A percentile compares a stretch with the other conserved stretches of the same genome.
Conservation (phyloP, 1,140 invertebrate species). For the Listronotus oregonensis region DNA sequence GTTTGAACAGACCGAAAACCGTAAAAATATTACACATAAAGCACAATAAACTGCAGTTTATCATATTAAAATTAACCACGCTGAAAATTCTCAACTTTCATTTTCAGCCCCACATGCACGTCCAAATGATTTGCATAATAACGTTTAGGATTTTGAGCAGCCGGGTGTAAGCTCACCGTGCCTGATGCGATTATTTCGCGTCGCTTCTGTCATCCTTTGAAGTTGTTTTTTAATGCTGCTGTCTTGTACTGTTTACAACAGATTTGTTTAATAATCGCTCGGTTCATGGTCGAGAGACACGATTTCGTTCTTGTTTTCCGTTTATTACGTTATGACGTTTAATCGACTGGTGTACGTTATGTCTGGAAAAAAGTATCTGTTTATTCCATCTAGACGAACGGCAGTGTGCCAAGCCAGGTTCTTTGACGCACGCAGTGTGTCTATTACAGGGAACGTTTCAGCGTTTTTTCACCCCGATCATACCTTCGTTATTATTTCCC, state of each 20-base stretch:
- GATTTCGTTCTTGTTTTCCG: neutral
- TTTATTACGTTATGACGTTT: too few species aligned
- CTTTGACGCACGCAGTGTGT: too few species aligned
- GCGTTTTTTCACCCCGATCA: too few species aligned
- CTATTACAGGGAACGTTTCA: too few species aligned
- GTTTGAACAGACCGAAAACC: too few species aligned
- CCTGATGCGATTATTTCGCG: constrained; percentile 33
- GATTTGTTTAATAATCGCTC: neutral
- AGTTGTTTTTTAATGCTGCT: neutral
- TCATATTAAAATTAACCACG: constrained; percentile 5
- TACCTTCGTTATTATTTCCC: too few species aligned
- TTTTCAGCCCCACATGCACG: neutral
- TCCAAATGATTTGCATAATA: constrained; percentile 35
- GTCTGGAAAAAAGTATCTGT: too few species aligned
- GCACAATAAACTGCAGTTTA: neutral
- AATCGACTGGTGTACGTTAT: too few species aligned
- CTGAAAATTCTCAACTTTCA: neutral
- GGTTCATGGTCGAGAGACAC: neutral
- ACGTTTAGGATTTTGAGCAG: constrained; percentile 27
- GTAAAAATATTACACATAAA: neutral
- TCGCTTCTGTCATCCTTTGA: constrained; percentile 23
- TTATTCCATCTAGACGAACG: too few species aligned
- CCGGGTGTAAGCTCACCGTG: constrained; percentile 22
- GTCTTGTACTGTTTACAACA: neutral
- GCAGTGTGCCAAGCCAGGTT: too few species aligned